phyloP scores from a whole-genome alignment of 2,888 invertebrate species.

The Macaria liturata region DNA sequence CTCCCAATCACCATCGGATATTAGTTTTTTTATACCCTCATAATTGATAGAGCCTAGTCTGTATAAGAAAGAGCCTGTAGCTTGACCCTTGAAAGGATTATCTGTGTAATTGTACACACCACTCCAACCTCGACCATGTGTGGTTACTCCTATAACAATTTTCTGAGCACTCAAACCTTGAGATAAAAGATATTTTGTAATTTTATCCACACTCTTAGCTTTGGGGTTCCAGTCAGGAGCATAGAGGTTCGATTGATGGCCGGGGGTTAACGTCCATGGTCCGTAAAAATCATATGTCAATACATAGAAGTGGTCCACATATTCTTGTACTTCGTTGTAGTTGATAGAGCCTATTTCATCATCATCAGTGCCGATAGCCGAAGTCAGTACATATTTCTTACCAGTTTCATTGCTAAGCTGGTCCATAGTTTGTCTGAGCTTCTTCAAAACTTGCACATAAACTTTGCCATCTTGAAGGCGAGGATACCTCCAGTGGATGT shows the following conservation, averaged over 20 bases:
- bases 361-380: conserved; percentile 75
- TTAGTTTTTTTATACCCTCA: conserved; percentile 69
- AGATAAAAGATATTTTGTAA: conserved; percentile 68
- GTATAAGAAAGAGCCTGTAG: conserved; percentile 71
- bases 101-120: conserved; percentile 64
- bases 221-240: conserved; percentile 73
- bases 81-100: conserved; percentile 73
- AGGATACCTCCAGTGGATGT: conserved; percentile 79
- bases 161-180: conserved; percentile 77
- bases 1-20: conserved; percentile 52
- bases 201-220: conserved; percentile 75
- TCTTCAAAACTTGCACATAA: conserved; percentile 71
- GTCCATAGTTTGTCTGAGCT: conserved; percentile 71
- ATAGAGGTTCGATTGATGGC: conserved; percentile 69
- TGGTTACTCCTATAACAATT: conserved; percentile 73
- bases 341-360: conserved; percentile 68
- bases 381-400: conserved; percentile 73
- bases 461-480: conserved; percentile 70
- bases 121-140: conserved; percentile 78
- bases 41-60: conserved; percentile 75
- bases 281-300: conserved; percentile 79
- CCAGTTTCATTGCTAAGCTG: conserved; percentile 67
- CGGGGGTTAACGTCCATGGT: conserved; percentile 75
- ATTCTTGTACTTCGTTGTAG: conserved; percentile 70
- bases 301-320: conserved; percentile 77